A percentile compares a stretch with the other conserved stretches of the same genome.
Conservation (phyloP, 2,113 vertebrate genomes). For the Nycticryphes semicollaris region DNA sequence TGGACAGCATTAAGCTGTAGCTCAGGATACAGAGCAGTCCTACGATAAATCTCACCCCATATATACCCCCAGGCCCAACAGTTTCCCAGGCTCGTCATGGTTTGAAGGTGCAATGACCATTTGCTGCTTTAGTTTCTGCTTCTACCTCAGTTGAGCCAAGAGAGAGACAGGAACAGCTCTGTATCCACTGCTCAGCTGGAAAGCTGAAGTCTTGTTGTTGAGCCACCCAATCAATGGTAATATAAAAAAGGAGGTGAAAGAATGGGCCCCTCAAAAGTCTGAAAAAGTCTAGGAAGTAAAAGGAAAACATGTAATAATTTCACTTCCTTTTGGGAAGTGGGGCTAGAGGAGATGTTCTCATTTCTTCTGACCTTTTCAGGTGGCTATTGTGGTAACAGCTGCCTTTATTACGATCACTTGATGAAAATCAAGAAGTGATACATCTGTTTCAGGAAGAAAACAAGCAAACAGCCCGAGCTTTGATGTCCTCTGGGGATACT, state of each 20-base stretch:
- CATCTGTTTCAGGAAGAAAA: slow-evolving; percentile 50
- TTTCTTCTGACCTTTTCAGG: slow-evolving; percentile 45
- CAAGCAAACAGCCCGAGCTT: slow-evolving; percentile 42
- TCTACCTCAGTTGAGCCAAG: background rate
- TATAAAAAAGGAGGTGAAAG: background rate
- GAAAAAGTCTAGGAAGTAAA: background rate
- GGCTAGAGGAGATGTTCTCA: background rate
- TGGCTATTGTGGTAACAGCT: background rate
- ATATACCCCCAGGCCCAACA: background rate
- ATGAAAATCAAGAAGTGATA: slow-evolving; percentile 48
- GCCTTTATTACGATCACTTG: background rate
- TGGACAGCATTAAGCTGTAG: background rate
- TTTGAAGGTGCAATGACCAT: background rate
- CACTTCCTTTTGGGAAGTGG: background rate
- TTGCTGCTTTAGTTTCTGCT: background rate
- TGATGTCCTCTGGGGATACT: slow-evolving; percentile 8
- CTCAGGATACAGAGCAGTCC: background rate
- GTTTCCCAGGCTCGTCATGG: background rate
- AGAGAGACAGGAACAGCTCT: background rate
- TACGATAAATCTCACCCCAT: background rate
- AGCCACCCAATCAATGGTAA: accelerated
- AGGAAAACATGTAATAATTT: background rate
- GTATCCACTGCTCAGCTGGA: background rate
- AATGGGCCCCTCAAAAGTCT: background rate
- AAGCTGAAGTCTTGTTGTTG: background rate